Base-by-base conservation (phyloP, 2,888 invertebrate species). In the Itoplectis maculator region DNA sequence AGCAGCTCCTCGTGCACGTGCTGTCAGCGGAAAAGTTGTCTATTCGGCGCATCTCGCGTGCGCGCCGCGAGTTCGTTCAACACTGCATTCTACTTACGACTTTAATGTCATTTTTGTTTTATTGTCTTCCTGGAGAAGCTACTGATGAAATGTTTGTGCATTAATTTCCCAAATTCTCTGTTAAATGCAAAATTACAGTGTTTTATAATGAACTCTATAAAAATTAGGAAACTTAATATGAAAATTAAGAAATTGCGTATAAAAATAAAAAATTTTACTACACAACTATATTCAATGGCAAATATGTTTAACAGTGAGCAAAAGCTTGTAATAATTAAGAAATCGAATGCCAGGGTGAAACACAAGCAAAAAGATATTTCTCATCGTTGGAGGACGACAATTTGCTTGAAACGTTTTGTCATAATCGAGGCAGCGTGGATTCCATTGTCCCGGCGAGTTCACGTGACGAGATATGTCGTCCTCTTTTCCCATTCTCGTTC, bases 21-120 rank as follows among this genome's bases (percentile, higher is more conserved):
- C 37, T 45, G 45, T 63, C 72, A 42, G 42, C 42, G 45, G 51
- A 65, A 72, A 70, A 54, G 18, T 35, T 45, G 47, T 20, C 23
- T 18, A 35, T 47, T 68, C 47, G 20, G 73, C 37, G 65, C 56
- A 73, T 66, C 79, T 73, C 66, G 72, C 79, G 79, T 79, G 79
- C 56, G 45, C 72, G 37, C 65, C 47, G 47, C 56, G 47, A 56
- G 49, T 66, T 42, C 23, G 42, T 13, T 68, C 56, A 66, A 40
- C n/a, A 9, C 18, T 59, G 47, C 79, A 66, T 73, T 65, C 23
- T 51, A 51, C 61, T 13, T 4, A 13, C 61, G 13, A 68, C 23
- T 61, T 18, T 69, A 29, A 7, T 40, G 20, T 47, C 29, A 56
- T 20, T n/a, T 54, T 54, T n/a, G n/a, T n/a, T 11, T 13, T 15